Evolutionary conservation across 2,888 invertebrate genomes (phyloP), one percentile per base, ranked within the genome.

Genomic region (Candidula unifasciata): DNA sequence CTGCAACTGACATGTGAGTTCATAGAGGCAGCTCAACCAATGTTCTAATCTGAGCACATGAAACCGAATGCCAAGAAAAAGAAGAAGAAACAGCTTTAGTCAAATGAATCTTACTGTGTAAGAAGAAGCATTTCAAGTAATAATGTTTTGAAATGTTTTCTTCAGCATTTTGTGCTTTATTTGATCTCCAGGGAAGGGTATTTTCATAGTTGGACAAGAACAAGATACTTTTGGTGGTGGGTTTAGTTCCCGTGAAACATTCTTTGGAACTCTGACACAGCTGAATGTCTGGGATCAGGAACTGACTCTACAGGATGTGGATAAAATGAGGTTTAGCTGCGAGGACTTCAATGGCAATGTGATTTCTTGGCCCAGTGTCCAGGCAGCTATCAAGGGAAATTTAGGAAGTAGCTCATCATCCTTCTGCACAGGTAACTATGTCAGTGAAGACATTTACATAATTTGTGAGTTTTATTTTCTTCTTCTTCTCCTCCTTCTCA

Each of bases 151-250:
- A 10, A 44, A 44, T 13, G 13, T 24, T 60, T 60, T 60, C 60
- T 60, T 60, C 18, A 68, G 8, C 3, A 27, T 68, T 13, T 3
- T 6, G 2, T 54, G 27, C 54, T 30, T 37, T 77, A 37, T 84
- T 82, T 54, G 27, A 16, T 8, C 54, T 86, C 44, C 88, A 93
- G 93, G 92, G 83, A 92, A 94, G 82, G 96, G 96, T 16, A 94
- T 94, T 82, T 93, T 96, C 86, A 94, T 96, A 5, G 93, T 96
- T 83, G 96, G 96, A 0, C 96, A 96, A 93, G 96, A 96, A 89
- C 96, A 96, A 91, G 96, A 96, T 90, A 91, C 93, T 16, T 86
- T 95, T 8, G 95, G 95, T 0, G 95, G 96, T 3, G 95, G 94
- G 83, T 96, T 96, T 90, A 96, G 95, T 87, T 95, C 95, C 87